A percentile compares a stretch with the other conserved stretches of the same genome.
Conservation (phyloP, 2,113 vertebrate species). For the Pyrgilauda ruficollis region DNA sequence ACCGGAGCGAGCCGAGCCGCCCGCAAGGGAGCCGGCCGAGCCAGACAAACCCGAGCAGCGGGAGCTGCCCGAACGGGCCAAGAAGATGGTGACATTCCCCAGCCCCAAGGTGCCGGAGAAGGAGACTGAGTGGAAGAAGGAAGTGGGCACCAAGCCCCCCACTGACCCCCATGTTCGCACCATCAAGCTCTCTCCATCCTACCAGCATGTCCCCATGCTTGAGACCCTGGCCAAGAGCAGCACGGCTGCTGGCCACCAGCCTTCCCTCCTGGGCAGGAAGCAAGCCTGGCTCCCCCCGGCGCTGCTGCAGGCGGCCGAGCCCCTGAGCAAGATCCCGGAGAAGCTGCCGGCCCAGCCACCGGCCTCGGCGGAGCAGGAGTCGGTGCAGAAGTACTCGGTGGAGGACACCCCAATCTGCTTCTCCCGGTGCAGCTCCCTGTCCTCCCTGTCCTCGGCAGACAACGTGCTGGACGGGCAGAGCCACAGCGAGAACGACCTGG, state of each 20-base stretch:
- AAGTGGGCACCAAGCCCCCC: constrained; percentile 61
- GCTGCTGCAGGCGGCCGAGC: constrained; percentile 66
- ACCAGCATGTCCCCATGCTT: constrained; percentile 86
- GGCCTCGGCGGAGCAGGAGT: constrained; percentile 75
- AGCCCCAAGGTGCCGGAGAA: constrained; percentile 68
- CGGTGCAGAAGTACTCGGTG: constrained; percentile 85
- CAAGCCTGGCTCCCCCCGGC: constrained; percentile 82
- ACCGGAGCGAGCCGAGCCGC: constrained; percentile 22
- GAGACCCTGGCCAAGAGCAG: constrained; percentile 75
- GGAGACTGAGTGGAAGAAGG: constrained; percentile 28
- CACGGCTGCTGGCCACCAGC: background rate
- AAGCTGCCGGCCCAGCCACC: constrained; percentile 73
- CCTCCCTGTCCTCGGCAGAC: constrained; percentile 90
- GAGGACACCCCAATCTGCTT: constrained; percentile 91
- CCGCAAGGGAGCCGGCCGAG: background rate
- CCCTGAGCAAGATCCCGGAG: constrained; percentile 79
- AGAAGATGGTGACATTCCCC: constrained; percentile 50
- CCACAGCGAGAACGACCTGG: constrained; percentile 84
- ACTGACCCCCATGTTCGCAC: constrained; percentile 82
- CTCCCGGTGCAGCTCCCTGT: constrained; percentile 93
- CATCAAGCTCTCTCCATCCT: constrained; percentile 91
- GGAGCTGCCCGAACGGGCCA: constrained; percentile 29
- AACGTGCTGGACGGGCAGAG: constrained; percentile 83
- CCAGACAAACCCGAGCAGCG: background rate
- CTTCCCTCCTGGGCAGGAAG: constrained; percentile 59